Base-by-base conservation (phyloP, 2,888 invertebrate species). In the Nasonovia ribisnigri region DNA sequence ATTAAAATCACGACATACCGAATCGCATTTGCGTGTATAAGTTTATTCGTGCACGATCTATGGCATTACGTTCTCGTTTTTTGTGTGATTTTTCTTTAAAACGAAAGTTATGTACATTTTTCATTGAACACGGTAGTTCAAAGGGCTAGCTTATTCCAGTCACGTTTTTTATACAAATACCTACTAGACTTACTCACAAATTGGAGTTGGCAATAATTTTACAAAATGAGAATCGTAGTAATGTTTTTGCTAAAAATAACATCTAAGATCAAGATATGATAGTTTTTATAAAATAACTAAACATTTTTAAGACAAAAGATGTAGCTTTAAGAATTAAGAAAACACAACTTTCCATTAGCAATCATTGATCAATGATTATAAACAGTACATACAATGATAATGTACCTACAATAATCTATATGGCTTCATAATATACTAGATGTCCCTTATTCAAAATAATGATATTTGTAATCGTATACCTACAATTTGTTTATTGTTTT, bases 71-170 rank as follows among this genome's bases (percentile, higher is more conserved):
- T 93, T 93, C 67, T 90, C 90, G 26, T 86, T 90, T 89, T 90
- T 93, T 48, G 51, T 90, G 90, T 48, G 86, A 86, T 87, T 93
- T 90, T 93, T 84, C 86, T 84, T 54, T 46, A 46, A 67, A 93
- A 93, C 48, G 93, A 93, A 93, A 93, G 93, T 93, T 90, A 60
- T 67, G 0, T 91, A 88, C 29, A 48, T 11, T 84, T 77, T 93
- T 84, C 46, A 87, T 86, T 60, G 90, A 90, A 60, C 90, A 48
- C 90, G 42, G 84, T 90, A 84, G 57, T 84, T 84, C 84, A 93
- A 84, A 90, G 89, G 77, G 51, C 89, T 36, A 57, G 10, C n/a
- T 5, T 48, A 90, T 92, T 92, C 48, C 46, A 57, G 93, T 93
- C 90, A 93, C 90, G 93, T 89, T 89, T 92, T 90, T 57, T 60